Conservation (phyloP, 2,113 vertebrate species). For the Pangasianodon gigas region DNA sequence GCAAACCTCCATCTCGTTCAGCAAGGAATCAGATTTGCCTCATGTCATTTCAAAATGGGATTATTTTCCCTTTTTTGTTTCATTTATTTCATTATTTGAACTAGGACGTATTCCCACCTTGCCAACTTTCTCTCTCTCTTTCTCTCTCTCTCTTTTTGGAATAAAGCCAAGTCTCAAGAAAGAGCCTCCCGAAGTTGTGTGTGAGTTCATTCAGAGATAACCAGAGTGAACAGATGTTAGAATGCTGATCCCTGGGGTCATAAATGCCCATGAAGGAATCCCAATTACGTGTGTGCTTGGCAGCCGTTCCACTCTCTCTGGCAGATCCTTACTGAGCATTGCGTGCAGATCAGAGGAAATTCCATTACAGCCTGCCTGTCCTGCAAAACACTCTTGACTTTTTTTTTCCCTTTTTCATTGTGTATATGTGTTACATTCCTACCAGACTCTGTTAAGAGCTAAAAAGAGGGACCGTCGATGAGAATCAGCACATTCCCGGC, state of each 20-base stretch:
- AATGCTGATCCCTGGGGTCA: conserved; percentile 14
- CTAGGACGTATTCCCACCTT: neutral
- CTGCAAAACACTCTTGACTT: conserved; percentile 39
- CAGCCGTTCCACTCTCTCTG: conserved; percentile 26
- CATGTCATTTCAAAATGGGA: neutral
- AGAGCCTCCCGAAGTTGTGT: neutral
- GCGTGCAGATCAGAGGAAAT: conserved; percentile 49
- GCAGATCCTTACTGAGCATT: conserved; percentile 33
- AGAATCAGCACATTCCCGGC: neutral
- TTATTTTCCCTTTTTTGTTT: neutral
- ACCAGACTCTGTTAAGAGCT: neutral
- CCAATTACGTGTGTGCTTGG: conserved; percentile 34
- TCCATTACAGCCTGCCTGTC: conserved; percentile 28
- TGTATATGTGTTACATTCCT: conserved; percentile 26
- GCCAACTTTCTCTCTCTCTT: neutral
- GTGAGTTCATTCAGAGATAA: conserved; percentile 20
- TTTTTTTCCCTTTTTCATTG: conserved; percentile 40
- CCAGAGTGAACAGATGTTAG: conserved; percentile 25
- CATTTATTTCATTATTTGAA: neutral
- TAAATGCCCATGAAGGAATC: conserved; percentile 31
- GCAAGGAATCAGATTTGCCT: neutral
- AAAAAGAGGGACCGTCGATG: neutral
- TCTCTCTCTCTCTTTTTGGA: neutral
- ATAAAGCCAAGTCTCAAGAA: neutral
- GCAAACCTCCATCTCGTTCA: neutral